Evolutionary conservation across 2,113 vertebrate species (phyloP).

Genomic region (Trogon melanurus): DNA sequence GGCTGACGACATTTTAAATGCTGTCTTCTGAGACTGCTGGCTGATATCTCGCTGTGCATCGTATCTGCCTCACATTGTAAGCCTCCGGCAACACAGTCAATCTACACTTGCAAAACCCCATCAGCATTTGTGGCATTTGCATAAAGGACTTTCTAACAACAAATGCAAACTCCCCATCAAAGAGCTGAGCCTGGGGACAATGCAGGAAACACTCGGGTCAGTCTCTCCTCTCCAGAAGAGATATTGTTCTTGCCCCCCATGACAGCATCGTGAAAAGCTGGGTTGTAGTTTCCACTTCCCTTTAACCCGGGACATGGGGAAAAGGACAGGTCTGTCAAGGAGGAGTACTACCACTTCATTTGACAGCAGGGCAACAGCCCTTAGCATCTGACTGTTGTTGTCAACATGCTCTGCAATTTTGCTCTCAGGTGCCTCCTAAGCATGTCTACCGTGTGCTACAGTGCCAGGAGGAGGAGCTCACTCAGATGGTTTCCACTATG

Average conservation of each 20-base stretch:
- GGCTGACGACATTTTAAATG: not conserved
- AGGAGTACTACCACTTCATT: not conserved
- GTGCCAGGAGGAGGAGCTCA: constrained; percentile 95
- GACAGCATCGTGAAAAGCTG: not conserved
- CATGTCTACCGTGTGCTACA: constrained; percentile 91
- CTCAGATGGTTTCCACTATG: constrained; percentile 99
- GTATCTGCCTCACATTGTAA: not conserved
- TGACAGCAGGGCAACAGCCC: not conserved
- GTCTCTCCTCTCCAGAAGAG: not conserved
- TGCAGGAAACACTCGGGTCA: not conserved
- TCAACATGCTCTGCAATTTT: not conserved
- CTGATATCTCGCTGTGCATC: not conserved
- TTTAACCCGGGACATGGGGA: not conserved
- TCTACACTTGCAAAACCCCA: not conserved
- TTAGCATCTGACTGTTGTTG: not conserved
- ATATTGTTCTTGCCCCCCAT: not conserved
- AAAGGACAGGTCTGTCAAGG: not conserved
- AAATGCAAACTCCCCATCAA: not conserved
- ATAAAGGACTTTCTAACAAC: not conserved
- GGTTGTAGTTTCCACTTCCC: not conserved
- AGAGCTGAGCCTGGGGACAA: not conserved
- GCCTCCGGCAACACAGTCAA: not conserved
- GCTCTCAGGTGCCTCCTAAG: constrained; percentile 83
- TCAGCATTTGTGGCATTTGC: not conserved
- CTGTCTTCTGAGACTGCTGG: not conserved